Evolutionary conservation across 2,888 invertebrate genomes (phyloP).

Genomic region (Lepidochitona cinerea): DNA sequence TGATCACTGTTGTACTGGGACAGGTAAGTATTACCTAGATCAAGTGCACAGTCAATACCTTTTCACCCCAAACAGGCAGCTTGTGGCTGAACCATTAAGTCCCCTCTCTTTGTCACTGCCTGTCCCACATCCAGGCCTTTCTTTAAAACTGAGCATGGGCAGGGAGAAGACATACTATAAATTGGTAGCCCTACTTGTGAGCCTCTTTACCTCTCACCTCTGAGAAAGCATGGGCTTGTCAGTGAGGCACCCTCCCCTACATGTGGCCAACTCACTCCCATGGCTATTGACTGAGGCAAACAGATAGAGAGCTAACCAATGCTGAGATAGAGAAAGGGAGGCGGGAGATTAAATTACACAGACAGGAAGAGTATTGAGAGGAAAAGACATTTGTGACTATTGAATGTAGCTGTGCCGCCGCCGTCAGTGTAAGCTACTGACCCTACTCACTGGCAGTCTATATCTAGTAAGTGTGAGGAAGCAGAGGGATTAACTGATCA

Average conservation of each 20-base stretch:
- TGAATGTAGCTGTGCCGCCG: not conserved
- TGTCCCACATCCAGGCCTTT: not conserved
- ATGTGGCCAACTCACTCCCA: not conserved
- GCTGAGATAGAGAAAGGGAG: not conserved
- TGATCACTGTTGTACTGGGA: not conserved
- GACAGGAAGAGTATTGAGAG: slow-evolving; percentile 6
- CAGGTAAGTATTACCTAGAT: not conserved
- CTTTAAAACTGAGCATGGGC: no score
- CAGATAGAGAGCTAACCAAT: not conserved
- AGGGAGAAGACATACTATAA: no score
- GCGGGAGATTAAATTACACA: slow-evolving; percentile 6
- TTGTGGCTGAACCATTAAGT: not conserved
- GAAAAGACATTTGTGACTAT: slow-evolving; percentile 6
- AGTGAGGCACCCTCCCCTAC: not conserved
- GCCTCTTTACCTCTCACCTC: not conserved
- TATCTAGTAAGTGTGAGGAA: not conserved
- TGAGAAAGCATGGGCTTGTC: not conserved
- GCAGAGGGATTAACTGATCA: not conserved
- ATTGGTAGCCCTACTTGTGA: not conserved
- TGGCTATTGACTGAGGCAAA: slow-evolving; percentile 2
- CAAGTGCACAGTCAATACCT: not conserved
- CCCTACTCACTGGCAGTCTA: not conserved
- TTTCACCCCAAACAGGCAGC: not conserved
- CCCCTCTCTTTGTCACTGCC: not conserved
- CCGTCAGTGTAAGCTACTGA: not conserved